Evolutionary conservation across 2,797 vertebrate genomes (phyloP), one percentile per base, ranked within the genome.

Genomic region (Mus minutoides): DNA sequence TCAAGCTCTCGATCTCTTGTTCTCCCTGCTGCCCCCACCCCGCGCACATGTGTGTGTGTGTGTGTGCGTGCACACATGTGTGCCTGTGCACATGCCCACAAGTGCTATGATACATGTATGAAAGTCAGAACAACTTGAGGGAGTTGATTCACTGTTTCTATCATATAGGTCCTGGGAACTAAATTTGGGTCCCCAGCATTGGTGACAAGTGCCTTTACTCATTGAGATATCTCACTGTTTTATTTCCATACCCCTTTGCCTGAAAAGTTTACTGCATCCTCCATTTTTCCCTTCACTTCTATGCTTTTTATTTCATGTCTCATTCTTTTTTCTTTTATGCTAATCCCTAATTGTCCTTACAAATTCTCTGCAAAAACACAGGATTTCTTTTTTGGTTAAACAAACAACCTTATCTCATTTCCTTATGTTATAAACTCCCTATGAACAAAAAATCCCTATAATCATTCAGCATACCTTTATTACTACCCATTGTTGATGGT

Each of bases 331-430:
- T 34, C 12, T 24, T 89, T 83, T 40, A 43, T 52, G 46, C 12
- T 64, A 92, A 58, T 82, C 12, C n/a, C 62, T 77, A 43, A 64
- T 3, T 67, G 58, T 49, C 22, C 34, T 83, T 78, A 16, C 26
- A 54, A 54, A 94, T 62, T 56, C n/a, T 60, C 71, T 90, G 62
- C 67, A 85, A 94, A 92, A 84, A 49, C 4, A 94, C 3, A 95
- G 62, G 24, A 79, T 92, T 77, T 91, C 34, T 69, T 64, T 67
- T 86, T 92, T 62, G 62, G 56, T 49, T 93, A 85, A 13, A 76
- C n/a, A 46, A 17, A 86, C 69, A 96, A 19, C 16, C 76, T 37
- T 87, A 73, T 77, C 13, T 87, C 31, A 88, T 54, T 73, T 94
- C 3, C 26, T n/a, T 79, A 86, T 60, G 73, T 21, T 69, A 2